phyloP scores from a whole-genome alignment of 2,797 vertebrate species.

The Melanotaenia maccullochi region DNA sequence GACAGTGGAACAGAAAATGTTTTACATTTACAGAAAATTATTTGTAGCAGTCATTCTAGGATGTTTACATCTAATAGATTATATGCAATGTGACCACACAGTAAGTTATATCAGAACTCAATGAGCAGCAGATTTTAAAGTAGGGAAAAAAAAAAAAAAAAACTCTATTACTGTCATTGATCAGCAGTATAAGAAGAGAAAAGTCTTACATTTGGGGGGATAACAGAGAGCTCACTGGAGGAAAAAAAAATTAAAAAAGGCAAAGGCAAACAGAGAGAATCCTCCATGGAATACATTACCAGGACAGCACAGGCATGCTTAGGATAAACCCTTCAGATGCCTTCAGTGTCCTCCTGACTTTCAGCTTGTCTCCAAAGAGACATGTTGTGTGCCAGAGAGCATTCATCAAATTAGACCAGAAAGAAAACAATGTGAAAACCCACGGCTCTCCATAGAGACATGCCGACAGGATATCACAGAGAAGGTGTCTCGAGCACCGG shows the following conservation, averaged over 20 bases:
- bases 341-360: conserved; percentile 84
- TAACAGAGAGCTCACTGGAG: conserved; percentile 36
- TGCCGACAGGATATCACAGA: conserved; percentile 80
- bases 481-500: conserved; percentile 70
- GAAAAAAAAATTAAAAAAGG: conserved; percentile 32
- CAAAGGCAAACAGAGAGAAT: conserved; percentile 60
- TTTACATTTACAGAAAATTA: not conserved
- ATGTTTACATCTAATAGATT: conserved; percentile 50
- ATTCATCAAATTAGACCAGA: conserved; percentile 85
- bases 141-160: conserved; percentile 22
- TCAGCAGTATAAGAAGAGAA: conserved; percentile 26
- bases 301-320: conserved; percentile 72
- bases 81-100: conserved; percentile 49
- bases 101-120: conserved; percentile 31
- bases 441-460: conserved; percentile 68
- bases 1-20: not conserved
- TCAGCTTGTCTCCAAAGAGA: conserved; percentile 83
- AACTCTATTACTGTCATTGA: conserved; percentile 32
- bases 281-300: conserved; percentile 76
- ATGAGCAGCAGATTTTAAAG: conserved; percentile 30
- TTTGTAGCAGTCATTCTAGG: conserved; percentile 33
- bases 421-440: conserved; percentile 79
- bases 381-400: conserved; percentile 80
- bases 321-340: conserved; percentile 80
- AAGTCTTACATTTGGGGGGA: conserved; percentile 24